Conservation (phyloP, 37 sponge, comb jelly and placozoan genomes). For the Chondrosia reniformis region DNA sequence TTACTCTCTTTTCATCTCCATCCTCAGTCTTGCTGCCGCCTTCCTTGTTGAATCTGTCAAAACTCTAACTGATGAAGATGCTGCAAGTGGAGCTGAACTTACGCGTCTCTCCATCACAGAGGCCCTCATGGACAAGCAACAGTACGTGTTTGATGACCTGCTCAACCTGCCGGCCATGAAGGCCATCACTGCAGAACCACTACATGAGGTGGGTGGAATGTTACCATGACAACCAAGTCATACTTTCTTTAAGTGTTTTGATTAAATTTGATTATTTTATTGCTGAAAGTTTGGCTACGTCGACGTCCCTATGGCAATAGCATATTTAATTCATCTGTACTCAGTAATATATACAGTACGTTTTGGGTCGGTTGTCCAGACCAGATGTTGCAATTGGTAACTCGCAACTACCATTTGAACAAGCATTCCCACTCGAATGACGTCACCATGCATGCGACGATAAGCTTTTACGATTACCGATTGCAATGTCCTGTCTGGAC, state of each 20-base stretch:
- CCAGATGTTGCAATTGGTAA: too few species aligned
- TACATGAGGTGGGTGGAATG: neutral
- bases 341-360: too few species aligned
- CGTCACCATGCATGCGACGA: too few species aligned
- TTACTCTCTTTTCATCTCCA: neutral
- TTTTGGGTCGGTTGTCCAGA: too few species aligned
- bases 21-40: neutral
- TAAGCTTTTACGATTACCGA: too few species aligned
- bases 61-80: neutral
- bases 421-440: neutral
- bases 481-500: too few species aligned
- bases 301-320: too few species aligned
- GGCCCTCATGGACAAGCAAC: neutral
- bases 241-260: too few species aligned
- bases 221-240: neutral
- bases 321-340: too few species aligned
- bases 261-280: too few species aligned
- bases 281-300: too few species aligned
- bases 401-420: too few species aligned
- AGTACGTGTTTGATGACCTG: constrained; percentile 8
- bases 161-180: constrained; percentile 7
- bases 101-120: neutral
- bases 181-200: constrained; percentile 4
- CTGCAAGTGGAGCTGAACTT: neutral
- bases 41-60: constrained; percentile 9